Evolutionary conservation across 2,113 vertebrate species (phyloP).

Genomic region (Cisticola juncidis): DNA sequence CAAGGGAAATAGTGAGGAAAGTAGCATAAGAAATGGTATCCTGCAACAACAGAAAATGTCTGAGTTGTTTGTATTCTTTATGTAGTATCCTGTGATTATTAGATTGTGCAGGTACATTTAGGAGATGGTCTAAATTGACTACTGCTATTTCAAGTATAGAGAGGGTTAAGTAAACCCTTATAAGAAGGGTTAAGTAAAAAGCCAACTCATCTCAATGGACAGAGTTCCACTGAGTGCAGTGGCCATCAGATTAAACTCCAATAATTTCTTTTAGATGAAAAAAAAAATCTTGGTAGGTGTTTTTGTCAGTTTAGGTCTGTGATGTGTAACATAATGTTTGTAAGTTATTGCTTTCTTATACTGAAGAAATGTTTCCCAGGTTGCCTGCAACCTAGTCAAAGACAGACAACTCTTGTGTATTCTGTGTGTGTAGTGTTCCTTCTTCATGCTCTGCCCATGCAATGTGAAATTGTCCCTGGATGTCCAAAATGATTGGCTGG

Average conservation of each 20-base stretch:
- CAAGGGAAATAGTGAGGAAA: not conserved
- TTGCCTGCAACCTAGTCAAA: not conserved
- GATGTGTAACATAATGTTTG: not conserved
- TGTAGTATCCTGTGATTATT: not conserved
- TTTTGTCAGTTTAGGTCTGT: not conserved
- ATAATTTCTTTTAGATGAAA: not conserved
- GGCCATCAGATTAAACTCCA: not conserved
- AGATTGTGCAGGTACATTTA: not conserved
- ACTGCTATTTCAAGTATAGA: not conserved
- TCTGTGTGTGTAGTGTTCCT: not conserved
- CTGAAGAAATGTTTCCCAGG: not conserved
- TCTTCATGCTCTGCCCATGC: fast-evolving
- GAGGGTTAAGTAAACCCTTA: too few relatives aligned
- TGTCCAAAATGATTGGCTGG: not conserved
- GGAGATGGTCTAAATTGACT: not conserved
- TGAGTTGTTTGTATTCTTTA: not conserved
- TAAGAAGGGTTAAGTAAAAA: not conserved
- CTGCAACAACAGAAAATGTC: not conserved
- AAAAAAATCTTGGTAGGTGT: not conserved
- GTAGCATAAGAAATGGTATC: not conserved
- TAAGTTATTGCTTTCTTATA: not conserved
- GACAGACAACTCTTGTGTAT: not conserved
- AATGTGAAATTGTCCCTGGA: not conserved
- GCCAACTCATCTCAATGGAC: not conserved
- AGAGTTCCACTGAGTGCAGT: not conserved